Evolutionary conservation across 1,140 invertebrate species (phyloP), one percentile per base, ranked within the genome.

Genomic region (Anagrus nilaparvatae): DNA sequence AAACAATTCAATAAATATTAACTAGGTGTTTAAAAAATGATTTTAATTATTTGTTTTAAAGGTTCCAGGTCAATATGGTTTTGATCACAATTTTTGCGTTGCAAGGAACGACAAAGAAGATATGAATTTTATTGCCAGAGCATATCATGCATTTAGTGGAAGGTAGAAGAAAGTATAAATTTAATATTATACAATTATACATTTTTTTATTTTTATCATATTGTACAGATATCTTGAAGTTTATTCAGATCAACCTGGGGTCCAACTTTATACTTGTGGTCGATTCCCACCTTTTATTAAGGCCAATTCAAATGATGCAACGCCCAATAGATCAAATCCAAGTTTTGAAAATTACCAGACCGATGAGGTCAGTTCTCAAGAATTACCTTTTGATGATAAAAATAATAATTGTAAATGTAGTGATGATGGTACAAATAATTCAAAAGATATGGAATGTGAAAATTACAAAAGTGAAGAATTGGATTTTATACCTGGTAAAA

Each of bases 261-360:
- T 94, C 5, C 87, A 93, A 51, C 80, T 95, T 50, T 93, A 94
- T 59, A 92, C 89, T 0, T 71, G 73, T 0, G 84, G 88, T 54
- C 81, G 73, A 54, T 60, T 94, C 10, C 79, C 80, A 0, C 58
- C 61, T 38, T 52, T 31, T 14, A 43, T 6, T n/a, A n/a, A n/a
- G n/a, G n/a, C n/a, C n/a, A n/a, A n/a, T n/a, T n/a, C n/a, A n/a
- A n/a, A n/a, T n/a, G n/a, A n/a, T n/a, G n/a, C n/a, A n/a, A n/a
- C n/a, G n/a, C n/a, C n/a, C n/a, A n/a, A n/a, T n/a, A n/a, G n/a
- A n/a, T n/a, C n/a, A n/a, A n/a, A n/a, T n/a, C n/a, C n/a, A n/a
- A n/a, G n/a, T n/a, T n/a, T n/a, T n/a, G n/a, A n/a, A n/a, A n/a
- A n/a, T n/a, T n/a, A n/a, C n/a, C n/a, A n/a, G n/a, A n/a, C n/a